Percentiles rank a stretch among this genome's conserved stretches.
phyloP scores from a whole-genome alignment of 2,888 invertebrate genomes.

The Agonopterix alstromeriana region DNA sequence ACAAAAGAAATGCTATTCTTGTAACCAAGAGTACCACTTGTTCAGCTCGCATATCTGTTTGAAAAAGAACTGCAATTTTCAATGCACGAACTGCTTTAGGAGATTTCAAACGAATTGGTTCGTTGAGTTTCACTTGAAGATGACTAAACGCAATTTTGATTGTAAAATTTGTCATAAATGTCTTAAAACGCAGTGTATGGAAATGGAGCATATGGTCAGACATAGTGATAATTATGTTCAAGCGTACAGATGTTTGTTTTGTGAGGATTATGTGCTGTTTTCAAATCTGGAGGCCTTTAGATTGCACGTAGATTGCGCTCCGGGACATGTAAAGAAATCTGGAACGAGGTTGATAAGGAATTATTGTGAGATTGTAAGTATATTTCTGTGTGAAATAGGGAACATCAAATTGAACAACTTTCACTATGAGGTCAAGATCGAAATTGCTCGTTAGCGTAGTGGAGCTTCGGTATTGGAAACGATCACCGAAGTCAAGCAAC shows the following conservation, averaged over 20 bases:
- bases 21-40: conserved; percentile 6
- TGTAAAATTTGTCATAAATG: conserved; percentile 25
- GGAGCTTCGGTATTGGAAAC: no score
- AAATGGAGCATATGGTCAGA: conserved; percentile 25
- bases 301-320: background rate
- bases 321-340: background rate
- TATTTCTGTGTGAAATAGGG: background rate
- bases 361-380: background rate
- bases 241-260: conserved; percentile 26
- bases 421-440: no score
- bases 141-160: accelerated
- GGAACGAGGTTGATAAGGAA: background rate
- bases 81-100: conserved; percentile 23
- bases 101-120: conserved; percentile 16
- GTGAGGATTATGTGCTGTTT: conserved; percentile 18
- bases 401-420: background rate
- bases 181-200: conserved; percentile 22
- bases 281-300: background rate
- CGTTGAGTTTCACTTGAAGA: conserved; percentile 13
- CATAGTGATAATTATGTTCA: conserved; percentile 26
- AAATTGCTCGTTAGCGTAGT: no score
- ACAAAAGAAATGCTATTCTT: conserved; percentile 11
- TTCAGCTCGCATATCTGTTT: conserved; percentile 22
- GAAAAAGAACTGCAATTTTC: accelerated
- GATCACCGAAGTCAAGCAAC: no score